Evolutionary conservation across 2,888 invertebrate species (phyloP).

Genomic region (Pterostichus madidus): DNA sequence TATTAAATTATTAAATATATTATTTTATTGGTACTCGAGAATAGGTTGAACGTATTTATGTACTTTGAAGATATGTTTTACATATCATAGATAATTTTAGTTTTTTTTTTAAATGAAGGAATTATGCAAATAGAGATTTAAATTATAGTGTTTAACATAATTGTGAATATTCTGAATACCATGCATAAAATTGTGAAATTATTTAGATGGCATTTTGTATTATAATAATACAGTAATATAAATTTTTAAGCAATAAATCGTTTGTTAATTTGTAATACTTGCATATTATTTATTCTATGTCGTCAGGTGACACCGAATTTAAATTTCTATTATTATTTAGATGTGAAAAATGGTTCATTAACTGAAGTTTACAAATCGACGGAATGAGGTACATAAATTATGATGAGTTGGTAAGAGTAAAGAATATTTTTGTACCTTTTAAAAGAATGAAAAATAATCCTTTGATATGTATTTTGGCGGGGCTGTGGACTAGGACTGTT

Average conservation of each 20-base stretch:
- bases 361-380: no score
- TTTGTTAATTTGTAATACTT: constrained; percentile 8
- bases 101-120: constrained; percentile 8
- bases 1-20: constrained; percentile 54
- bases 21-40: constrained; percentile 15
- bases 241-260: constrained; percentile 13
- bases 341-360: no score
- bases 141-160: constrained; percentile 33
- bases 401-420: no score
- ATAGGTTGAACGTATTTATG: constrained; percentile 3
- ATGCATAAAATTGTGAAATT: constrained; percentile 31
- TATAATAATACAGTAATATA: constrained; percentile 1
- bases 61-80: constrained; percentile 13
- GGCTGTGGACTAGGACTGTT: no score
- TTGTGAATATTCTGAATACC: constrained; percentile 35
- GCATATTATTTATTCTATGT: neutral
- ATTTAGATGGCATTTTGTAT: constrained; percentile 26
- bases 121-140: constrained; percentile 43
- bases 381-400: no score
- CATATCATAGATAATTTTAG: constrained; percentile 23
- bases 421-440: no score
- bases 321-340: no score
- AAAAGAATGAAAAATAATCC: no score
- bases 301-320: neutral
- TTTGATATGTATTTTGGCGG: no score